A percentile compares a stretch with the other conserved stretches of the same genome.
Evolutionary conservation across 2,113 vertebrate genomes (phyloP).

Genomic region (Phalacrocorax carbo): DNA sequence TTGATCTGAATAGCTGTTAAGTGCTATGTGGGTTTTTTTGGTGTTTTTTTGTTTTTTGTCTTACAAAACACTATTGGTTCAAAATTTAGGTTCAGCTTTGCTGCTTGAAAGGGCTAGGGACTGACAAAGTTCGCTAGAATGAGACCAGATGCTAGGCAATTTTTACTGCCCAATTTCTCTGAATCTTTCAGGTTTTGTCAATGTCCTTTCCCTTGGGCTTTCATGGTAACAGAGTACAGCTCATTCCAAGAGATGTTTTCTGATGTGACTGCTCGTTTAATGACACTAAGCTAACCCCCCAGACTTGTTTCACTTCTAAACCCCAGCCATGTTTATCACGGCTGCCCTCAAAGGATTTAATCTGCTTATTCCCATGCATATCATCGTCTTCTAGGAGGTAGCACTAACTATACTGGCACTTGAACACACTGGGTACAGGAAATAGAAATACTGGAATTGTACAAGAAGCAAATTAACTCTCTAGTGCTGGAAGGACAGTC

Average conservation of each 20-base stretch:
- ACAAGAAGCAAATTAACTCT: background rate
- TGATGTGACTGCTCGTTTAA: background rate
- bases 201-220: background rate
- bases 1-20: background rate
- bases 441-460: background rate
- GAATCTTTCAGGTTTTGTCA: background rate
- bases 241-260: background rate
- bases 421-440: background rate
- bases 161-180: background rate
- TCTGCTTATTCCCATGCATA: background rate
- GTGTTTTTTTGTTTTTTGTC: background rate
- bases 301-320: background rate
- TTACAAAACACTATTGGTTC: background rate
- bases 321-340: accelerated
- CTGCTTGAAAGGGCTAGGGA: background rate
- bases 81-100: background rate
- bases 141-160: background rate
- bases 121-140: background rate
- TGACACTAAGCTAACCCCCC: background rate
- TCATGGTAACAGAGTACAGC: background rate
- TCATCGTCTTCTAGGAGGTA: background rate
- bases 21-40: no score
- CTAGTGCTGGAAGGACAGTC: background rate
- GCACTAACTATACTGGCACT: background rate
- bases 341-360: background rate